phyloP scores from a whole-genome alignment of 2,888 invertebrate species.

The Dorcus parallelipipedus region DNA sequence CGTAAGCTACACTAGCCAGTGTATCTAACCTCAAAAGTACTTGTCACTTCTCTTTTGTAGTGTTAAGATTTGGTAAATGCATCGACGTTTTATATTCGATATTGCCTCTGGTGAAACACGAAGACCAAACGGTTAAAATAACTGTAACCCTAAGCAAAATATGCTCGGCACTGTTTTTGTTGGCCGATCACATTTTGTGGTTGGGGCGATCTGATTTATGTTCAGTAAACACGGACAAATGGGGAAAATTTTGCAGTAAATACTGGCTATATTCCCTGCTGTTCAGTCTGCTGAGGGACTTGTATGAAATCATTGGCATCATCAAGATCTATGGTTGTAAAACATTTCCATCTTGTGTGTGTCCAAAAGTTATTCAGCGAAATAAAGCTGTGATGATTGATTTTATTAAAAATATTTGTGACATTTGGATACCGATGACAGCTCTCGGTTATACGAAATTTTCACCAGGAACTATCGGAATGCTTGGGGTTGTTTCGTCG shows the following conservation, averaged over 20 bases:
- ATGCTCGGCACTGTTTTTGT: constrained; percentile 72
- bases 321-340: constrained; percentile 51
- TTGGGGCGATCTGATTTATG: constrained; percentile 69
- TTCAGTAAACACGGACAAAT: constrained; percentile 68
- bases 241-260: constrained; percentile 70
- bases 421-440: constrained; percentile 81
- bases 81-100: constrained; percentile 76
- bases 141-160: constrained; percentile 77
- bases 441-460: constrained; percentile 75
- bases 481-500: constrained; percentile 78
- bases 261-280: constrained; percentile 84
- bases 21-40: no score
- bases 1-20: constrained; percentile 53
- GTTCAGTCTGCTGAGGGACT: constrained; percentile 75
- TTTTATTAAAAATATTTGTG: constrained; percentile 80
- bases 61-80: constrained; percentile 81
- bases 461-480: constrained; percentile 73
- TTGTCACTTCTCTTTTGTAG: constrained; percentile 38
- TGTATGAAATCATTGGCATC: constrained; percentile 75
- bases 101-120: constrained; percentile 68
- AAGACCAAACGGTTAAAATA: constrained; percentile 66
- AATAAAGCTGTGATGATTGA: constrained; percentile 74
- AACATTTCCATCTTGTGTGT: background rate
- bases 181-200: constrained; percentile 87
- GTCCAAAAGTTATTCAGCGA: constrained; percentile 36